Evolutionary conservation across 2,113 vertebrate species (phyloP).

Genomic region (Platanista minor): DNA sequence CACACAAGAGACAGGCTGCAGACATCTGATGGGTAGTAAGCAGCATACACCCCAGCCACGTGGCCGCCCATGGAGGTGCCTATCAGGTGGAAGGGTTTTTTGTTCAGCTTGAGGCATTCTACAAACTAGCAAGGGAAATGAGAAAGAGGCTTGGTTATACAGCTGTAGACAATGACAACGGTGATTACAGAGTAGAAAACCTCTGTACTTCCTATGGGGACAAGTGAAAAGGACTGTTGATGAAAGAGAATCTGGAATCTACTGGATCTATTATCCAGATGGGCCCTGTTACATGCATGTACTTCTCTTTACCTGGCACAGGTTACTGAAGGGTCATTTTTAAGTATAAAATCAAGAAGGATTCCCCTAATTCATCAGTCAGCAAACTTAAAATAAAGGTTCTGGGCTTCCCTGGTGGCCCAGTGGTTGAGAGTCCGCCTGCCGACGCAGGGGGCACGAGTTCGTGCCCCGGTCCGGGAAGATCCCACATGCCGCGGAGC

Average conservation of each 20-base stretch:
- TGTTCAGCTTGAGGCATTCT: constrained; percentile 89
- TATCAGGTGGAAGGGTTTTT: constrained; percentile 92
- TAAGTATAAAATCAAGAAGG: not conserved
- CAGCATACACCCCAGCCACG: constrained; percentile 93
- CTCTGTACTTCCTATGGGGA: not conserved
- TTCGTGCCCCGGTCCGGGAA: no score
- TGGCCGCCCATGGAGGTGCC: constrained; percentile 96
- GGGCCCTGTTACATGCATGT: not conserved
- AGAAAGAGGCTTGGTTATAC: constrained; percentile 40
- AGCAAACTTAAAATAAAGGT: not conserved
- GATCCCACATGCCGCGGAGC: no score
- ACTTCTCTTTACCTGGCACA: not conserved
- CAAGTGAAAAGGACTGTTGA: not conserved
- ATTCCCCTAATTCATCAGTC: not conserved
- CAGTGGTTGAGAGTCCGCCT: no score
- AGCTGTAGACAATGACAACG: not conserved
- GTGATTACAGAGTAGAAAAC: not conserved
- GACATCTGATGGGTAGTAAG: constrained; percentile 89
- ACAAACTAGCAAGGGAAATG: constrained; percentile 88
- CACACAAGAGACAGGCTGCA: constrained; percentile 93
- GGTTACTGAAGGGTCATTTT: not conserved
- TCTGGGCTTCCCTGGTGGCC: not conserved
- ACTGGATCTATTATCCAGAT: not conserved
- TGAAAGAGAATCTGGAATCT: not conserved
- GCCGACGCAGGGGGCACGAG: no score